Base-by-base conservation (phyloP, 1,140 invertebrate genomes). In the Potamilus streckersoni region DNA sequence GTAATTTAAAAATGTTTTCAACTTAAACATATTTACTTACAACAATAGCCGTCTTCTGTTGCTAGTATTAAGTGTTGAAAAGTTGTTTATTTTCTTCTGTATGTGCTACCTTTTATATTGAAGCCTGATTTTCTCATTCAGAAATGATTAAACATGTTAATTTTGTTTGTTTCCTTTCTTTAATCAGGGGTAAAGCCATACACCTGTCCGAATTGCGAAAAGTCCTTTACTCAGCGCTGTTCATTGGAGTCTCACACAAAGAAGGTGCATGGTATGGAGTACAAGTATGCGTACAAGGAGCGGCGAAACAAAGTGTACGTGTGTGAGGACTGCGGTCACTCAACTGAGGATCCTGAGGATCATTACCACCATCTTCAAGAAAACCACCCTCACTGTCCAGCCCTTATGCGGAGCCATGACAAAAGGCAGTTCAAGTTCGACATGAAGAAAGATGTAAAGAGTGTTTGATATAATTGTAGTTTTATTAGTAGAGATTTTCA, bases 181-280 rank as follows among this genome's bases (percentile, higher is more conserved):
- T 60, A 78, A 90, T 89, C 89, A 95, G 95, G 98, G 72, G 98
- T 99, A 2, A 93, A 98, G 62, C 98, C 98, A 0, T 99, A 99
- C 92, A 99, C 98, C 89, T 99, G 98, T 90, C 95, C 96, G 88
- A 78, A 86, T 12, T 99, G 98, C 88, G 97, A 99, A 87, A 99
- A 99, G 90, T 98, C 97, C 16, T 99, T 99, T 91, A 99, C 98
- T n/a, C 98, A 99, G 91, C 92, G 98, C 85, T 99, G 98, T 90
- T 99, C 97, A 4, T 91, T 99, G n/a, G 98, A 99, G 91, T 99
- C 97, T 55, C 98, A 99, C 88, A 97, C 96, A 85, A 92, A 98
- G 71, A 99, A 99, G 91, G 97, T 99, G 17, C 98, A 99, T 88
- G 97, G 97, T 60, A 95, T 98, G 49, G 95, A 97, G 84, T 96